A percentile compares a stretch with the other conserved stretches of the same genome.
Evolutionary conservation across 1,140 invertebrate genomes (phyloP).

Genomic region (Pogonus chalceus): DNA sequence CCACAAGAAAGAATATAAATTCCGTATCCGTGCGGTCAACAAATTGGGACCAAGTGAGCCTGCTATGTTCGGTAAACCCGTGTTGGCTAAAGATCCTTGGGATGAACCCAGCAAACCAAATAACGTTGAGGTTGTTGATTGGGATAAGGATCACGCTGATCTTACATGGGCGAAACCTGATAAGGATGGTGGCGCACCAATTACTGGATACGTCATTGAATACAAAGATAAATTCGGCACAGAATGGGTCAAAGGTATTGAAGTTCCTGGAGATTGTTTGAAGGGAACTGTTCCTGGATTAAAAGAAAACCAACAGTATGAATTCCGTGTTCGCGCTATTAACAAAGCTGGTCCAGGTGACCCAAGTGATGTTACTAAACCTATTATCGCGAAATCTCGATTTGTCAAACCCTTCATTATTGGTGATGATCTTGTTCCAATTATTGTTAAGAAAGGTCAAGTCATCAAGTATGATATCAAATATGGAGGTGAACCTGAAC

Average conservation of each 20-base stretch:
- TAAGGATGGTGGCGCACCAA: constrained; percentile 87
- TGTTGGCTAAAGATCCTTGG: constrained; percentile 96
- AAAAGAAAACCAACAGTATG: constrained; percentile 91
- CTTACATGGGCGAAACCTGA: constrained; percentile 85
- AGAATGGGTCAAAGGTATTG: constrained; percentile 74
- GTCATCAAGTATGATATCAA: constrained; percentile 88
- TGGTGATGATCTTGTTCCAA: constrained; percentile 71
- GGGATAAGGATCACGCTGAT: constrained; percentile 93
- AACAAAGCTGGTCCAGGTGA: constrained; percentile 93
- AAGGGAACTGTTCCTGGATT: constrained; percentile 75
- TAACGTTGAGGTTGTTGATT: constrained; percentile 83
- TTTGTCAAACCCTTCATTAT: constrained; percentile 91
- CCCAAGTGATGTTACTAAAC: constrained; percentile 88
- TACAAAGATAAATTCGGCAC: constrained; percentile 88
- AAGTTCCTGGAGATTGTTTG: constrained; percentile 65
- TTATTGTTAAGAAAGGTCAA: constrained; percentile 90
- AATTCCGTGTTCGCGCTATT: constrained; percentile 90
- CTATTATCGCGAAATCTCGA: constrained; percentile 89
- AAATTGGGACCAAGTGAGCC: constrained; percentile 83
- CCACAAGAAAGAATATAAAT: constrained; percentile 86
- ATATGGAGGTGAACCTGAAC: constrained; percentile 90
- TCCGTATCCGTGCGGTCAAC: constrained; percentile 90
- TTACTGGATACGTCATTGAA: constrained; percentile 88
- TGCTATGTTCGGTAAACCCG: constrained; percentile 70
- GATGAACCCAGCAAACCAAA: constrained; percentile 90